These are phyloP conservation scores for Chiroxiphia lanceolata DNA, from an alignment of 2,797 vertebrate genomes.

Conservation along the genomic window DNA sequence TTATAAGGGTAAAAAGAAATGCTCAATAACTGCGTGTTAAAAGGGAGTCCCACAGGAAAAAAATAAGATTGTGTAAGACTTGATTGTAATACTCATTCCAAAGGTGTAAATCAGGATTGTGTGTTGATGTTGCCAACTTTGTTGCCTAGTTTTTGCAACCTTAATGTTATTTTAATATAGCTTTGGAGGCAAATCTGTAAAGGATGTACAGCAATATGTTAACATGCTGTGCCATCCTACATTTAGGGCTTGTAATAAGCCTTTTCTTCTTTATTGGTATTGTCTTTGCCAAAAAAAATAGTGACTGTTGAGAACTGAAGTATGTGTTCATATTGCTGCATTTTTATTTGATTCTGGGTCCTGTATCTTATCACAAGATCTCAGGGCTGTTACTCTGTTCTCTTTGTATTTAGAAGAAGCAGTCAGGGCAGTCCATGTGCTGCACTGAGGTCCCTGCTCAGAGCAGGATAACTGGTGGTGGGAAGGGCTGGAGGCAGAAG, in stretches of 20 bases:
- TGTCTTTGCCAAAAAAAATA: slow-evolving; percentile 52
- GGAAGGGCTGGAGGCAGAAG: neutral
- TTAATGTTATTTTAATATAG: slow-evolving; percentile 57
- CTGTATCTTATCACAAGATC: neutral
- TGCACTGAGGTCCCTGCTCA: neutral
- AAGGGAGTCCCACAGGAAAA: neutral
- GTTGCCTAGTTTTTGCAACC: slow-evolving; percentile 63
- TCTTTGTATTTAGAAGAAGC: neutral
- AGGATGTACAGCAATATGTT: slow-evolving; percentile 68
- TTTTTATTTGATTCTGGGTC: neutral
- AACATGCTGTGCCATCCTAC: slow-evolving; percentile 63
- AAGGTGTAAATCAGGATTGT: slow-evolving; percentile 49
- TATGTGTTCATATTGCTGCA: neutral
- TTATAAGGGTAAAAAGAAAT: neutral
- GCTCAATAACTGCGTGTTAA: neutral
- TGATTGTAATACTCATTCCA: neutral
- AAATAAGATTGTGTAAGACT: neutral
- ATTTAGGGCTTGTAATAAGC: slow-evolving; percentile 59
- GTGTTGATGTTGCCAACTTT: slow-evolving; percentile 53
- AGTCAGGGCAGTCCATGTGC: neutral
- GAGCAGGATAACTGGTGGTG: neutral
- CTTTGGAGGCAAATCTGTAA: slow-evolving; percentile 56
- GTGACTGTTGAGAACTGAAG: slow-evolving; percentile 11
- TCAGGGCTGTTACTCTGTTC: neutral
- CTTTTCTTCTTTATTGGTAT: neutral